A percentile compares a stretch with the other conserved stretches of the same genome.
These are phyloP conservation scores for Oxyruncus cristatus DNA, from an alignment of 2,113 vertebrate species.

Conservation along the genomic window DNA sequence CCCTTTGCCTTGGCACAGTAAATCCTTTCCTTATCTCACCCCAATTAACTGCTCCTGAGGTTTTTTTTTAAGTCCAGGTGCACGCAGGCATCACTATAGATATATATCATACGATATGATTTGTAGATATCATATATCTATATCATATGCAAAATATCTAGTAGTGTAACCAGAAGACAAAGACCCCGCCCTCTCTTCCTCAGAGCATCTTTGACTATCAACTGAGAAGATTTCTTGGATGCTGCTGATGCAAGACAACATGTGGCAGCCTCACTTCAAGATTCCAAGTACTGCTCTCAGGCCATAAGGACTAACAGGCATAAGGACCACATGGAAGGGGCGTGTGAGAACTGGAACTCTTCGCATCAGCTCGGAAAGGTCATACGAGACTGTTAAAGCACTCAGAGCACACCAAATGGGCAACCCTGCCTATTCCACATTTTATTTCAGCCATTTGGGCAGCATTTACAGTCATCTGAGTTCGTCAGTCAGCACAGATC, in stretches of 20 bases:
- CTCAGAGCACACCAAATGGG: neutral
- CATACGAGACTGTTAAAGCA: neutral
- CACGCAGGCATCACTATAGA: no score
- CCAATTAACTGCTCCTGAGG: no score
- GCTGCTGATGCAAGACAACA: neutral
- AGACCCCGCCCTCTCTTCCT: neutral
- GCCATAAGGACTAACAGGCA: neutral
- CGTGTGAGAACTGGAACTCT: rapidly evolving
- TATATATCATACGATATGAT: no score
- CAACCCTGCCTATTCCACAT: neutral
- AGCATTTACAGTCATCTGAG: neutral
- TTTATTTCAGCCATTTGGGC: neutral
- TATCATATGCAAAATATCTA: no score
- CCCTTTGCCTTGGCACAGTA: no score
- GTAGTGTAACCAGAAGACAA: neutral
- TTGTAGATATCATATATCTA: no score
- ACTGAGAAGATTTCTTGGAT: neutral
- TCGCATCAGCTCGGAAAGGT: neutral
- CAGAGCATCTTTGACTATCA: neutral
- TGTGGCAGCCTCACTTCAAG: rapidly evolving
- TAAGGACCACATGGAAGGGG: rapidly evolving
- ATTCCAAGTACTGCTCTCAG: neutral
- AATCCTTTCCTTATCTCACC: no score
- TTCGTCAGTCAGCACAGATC: neutral
- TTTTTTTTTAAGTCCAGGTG: no score